Percentiles rank a stretch among this genome's conserved stretches.
Evolutionary conservation across 2,113 vertebrate species (phyloP).

Genomic region (Turnix velox): DNA sequence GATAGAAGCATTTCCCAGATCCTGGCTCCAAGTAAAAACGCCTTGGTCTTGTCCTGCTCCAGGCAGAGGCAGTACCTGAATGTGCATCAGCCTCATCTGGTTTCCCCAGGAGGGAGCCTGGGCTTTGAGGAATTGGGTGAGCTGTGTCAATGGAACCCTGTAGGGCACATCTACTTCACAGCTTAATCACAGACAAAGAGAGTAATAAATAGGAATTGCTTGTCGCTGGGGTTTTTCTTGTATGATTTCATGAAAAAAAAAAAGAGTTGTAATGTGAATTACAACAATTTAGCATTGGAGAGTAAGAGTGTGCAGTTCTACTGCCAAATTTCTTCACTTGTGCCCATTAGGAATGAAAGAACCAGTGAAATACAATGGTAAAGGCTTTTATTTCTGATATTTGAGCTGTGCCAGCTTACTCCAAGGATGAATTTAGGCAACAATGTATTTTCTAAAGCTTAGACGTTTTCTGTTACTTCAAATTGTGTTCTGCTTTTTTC

Average conservation of each 20-base stretch:
- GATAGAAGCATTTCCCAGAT: neutral
- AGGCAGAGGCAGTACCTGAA: neutral
- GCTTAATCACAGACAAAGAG: neutral
- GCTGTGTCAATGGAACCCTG: neutral
- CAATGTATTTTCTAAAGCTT: neutral
- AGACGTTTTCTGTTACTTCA: neutral
- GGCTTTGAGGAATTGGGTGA: neutral
- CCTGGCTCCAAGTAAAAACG: neutral
- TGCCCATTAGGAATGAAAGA: neutral
- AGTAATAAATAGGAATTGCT: neutral
- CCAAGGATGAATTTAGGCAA: neutral
- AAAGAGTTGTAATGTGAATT: neutral
- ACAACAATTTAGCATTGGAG: neutral
- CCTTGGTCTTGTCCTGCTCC: neutral
- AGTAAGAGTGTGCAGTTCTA: neutral
- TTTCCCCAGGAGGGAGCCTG: neutral
- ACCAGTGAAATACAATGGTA: neutral
- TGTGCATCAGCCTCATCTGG: neutral
- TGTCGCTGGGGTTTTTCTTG: neutral
- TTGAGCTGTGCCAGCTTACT: neutral
- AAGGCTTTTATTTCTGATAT: constrained; percentile 5
- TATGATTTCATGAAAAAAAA: neutral
- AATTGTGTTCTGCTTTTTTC: neutral
- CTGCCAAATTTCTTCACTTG: neutral
- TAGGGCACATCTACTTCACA: neutral